Percentiles rank a stretch among this genome's conserved stretches.
Evolutionary conservation across 2,113 vertebrate genomes (phyloP).

Genomic region (Conger conger): DNA sequence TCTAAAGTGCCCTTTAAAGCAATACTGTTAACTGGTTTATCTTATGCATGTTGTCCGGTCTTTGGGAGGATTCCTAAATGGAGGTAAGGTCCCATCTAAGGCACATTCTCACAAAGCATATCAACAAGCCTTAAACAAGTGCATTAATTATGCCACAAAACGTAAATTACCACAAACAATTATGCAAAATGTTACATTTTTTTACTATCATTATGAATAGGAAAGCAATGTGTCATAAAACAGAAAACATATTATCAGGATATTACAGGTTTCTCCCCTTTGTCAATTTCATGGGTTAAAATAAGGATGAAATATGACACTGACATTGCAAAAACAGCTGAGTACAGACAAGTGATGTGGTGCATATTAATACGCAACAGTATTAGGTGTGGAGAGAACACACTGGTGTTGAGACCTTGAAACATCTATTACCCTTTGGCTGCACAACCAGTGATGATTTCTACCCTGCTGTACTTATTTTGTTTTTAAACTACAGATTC

Average conservation of each 20-base stretch:
- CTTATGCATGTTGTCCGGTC: neutral
- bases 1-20: neutral
- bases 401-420: neutral
- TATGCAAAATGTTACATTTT: no score
- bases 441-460: neutral
- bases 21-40: neutral
- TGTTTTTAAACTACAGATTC: neutral
- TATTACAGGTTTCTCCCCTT: neutral
- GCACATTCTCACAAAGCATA: neutral
- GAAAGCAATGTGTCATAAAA: neutral
- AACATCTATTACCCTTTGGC: neutral
- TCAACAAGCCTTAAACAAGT: neutral
- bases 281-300: neutral
- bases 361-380: neutral
- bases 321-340: neutral
- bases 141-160: neutral
- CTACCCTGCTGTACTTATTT: neutral
- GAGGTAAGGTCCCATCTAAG: neutral
- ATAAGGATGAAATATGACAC: neutral
- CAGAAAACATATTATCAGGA: neutral
- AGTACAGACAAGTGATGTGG: neutral
- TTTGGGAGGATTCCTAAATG: neutral
- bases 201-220: neutral
- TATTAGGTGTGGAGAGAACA: no score
- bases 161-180: neutral